These are phyloP conservation scores for Pangasius krempfi DNA, from an alignment of 2,797 vertebrate genomes.

Conservation along the genomic window DNA sequence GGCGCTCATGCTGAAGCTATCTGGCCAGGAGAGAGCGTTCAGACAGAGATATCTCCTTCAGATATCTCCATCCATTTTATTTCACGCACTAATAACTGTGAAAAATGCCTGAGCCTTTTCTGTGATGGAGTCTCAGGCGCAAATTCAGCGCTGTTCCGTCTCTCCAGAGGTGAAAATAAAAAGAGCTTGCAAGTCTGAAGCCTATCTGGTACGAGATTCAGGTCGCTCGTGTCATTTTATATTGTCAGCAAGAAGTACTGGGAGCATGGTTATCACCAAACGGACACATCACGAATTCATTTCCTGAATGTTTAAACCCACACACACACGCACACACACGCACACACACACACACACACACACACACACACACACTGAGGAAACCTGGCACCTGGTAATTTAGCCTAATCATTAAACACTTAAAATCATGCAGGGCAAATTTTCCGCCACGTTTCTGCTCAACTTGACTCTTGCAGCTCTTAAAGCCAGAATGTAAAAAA, in stretches of 20 bases:
- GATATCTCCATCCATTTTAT: constrained; percentile 63
- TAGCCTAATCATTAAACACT: constrained; percentile 32
- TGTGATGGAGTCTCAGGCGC: constrained; percentile 55
- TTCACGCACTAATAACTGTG: constrained; percentile 71
- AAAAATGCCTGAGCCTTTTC: constrained; percentile 57
- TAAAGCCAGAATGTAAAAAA: neutral
- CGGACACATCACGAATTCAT: neutral
- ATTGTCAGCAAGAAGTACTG: constrained; percentile 11
- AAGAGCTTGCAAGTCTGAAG: constrained; percentile 19
- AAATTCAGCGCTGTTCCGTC: constrained; percentile 51
- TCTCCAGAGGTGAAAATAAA: constrained; percentile 51
- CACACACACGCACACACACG: neutral
- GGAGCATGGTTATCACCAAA: constrained; percentile 25
- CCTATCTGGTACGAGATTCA: neutral
- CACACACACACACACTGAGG: neutral
- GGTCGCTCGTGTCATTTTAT: neutral
- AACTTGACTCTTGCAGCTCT: constrained; percentile 4
- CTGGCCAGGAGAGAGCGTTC: constrained; percentile 50
- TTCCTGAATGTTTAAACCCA: constrained; percentile 11
- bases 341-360: constrained; percentile 8
- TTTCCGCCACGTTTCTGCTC: constrained; percentile 21
- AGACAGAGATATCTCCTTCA: constrained; percentile 60
- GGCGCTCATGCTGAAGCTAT: constrained; percentile 48
- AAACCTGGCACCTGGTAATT: constrained; percentile 35
- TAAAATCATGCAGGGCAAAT: constrained; percentile 26